phyloP scores from a whole-genome alignment of 2,888 invertebrate genomes.

The Nudaria mundana region DNA sequence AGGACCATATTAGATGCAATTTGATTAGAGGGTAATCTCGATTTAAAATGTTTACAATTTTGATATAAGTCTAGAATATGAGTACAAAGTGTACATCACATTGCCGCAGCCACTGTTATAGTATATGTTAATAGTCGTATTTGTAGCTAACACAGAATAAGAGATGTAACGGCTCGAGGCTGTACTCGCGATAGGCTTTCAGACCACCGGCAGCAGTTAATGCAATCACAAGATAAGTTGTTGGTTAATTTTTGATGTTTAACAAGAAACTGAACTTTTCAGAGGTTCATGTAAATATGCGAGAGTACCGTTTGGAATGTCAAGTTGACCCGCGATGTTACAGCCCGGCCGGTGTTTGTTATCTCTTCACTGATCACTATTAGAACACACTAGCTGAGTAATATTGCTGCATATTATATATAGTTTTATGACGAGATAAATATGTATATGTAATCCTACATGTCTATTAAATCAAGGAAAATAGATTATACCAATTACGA shows the following conservation, averaged over 20 bases:
- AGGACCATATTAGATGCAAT: neutral
- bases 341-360: conserved; percentile 52
- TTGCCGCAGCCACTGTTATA: conserved; percentile 23
- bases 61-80: neutral
- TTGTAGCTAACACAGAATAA: conserved; percentile 57
- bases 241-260: conserved; percentile 5
- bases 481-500: conserved; percentile 57
- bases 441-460: conserved; percentile 81
- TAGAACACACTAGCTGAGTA: conserved; percentile 74
- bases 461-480: conserved; percentile 81
- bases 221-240: neutral
- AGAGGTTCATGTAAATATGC: neutral
- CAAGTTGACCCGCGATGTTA: too few species aligned
- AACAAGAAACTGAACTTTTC: neutral
- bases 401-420: conserved; percentile 75
- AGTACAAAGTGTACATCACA: conserved; percentile 28
- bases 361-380: conserved; percentile 74
- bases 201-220: too few species aligned
- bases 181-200: too few species aligned
- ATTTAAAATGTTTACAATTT: conserved; percentile 2
- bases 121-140: conserved; percentile 31
- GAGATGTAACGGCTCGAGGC: conserved; percentile 32
- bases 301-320: too few species aligned
- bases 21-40: neutral
- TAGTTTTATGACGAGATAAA: conserved; percentile 79